These are phyloP conservation scores for Octopus bimaculoides DNA, from an alignment of 1,140 invertebrate genomes.

Conservation along the genomic window DNA sequence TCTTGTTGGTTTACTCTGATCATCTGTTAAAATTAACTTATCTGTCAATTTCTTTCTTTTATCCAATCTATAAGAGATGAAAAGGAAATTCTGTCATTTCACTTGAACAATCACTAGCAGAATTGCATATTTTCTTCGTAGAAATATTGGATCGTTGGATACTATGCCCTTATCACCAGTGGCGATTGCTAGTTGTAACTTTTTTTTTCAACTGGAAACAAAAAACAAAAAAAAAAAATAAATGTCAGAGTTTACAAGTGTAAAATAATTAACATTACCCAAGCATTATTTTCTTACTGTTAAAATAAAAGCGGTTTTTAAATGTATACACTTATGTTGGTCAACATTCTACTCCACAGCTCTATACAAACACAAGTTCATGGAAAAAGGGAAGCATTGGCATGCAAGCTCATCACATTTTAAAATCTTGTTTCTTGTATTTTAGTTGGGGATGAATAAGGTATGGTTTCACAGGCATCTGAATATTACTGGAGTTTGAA, in stretches of 20 bases:
- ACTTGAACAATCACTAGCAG: constrained; percentile 22
- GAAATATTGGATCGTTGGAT: neutral
- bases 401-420: no score
- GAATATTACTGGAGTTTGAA: no score
- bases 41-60: constrained; percentile 11
- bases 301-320: constrained; percentile 13
- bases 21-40: constrained; percentile 22
- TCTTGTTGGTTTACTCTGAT: constrained; percentile 35
- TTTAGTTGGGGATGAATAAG: no score
- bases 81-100: neutral
- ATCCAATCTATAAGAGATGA: neutral
- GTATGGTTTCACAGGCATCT: no score
- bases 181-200: constrained; percentile 14
- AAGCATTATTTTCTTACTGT: constrained; percentile 15
- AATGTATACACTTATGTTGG: constrained; percentile 14
- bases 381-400: neutral
- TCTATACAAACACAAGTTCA: neutral
- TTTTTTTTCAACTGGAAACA: neutral
- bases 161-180: neutral
- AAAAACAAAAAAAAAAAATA: neutral
- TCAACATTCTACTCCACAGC: constrained; percentile 2
- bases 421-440: no score
- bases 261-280: constrained; percentile 16
- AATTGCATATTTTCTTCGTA: constrained; percentile 46
- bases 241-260: constrained; percentile 10